These are phyloP conservation scores for Tiphia femorata DNA, from an alignment of 2,888 invertebrate genomes.

Conservation along the genomic window DNA sequence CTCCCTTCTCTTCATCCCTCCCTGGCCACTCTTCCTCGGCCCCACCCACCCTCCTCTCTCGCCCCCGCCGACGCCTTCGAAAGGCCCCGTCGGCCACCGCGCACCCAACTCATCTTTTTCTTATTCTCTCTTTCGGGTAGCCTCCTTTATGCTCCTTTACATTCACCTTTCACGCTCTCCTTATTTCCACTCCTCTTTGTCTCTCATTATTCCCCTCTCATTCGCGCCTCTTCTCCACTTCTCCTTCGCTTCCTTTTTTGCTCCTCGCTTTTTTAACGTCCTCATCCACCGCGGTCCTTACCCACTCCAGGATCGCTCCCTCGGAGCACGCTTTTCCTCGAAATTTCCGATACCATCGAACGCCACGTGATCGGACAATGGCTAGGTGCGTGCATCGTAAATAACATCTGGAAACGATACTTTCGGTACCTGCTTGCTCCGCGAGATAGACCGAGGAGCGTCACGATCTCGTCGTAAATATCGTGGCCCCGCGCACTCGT, in stretches of 20 bases:
- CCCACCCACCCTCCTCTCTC: conserved; percentile 3
- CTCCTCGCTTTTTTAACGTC: no score
- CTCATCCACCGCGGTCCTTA: no score
- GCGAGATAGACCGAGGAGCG: neutral
- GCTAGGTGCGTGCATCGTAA: no score
- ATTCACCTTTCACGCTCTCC: conserved; percentile 9
- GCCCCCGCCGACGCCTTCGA: no score
- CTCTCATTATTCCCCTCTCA: neutral
- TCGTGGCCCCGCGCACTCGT: neutral
- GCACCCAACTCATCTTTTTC: conserved; percentile 1
- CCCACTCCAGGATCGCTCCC: no score
- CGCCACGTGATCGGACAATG: conserved; percentile 13
- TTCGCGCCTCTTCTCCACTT: neutral
- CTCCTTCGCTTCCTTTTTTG: neutral
- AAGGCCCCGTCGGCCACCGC: no score
- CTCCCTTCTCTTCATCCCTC: conserved; percentile 1
- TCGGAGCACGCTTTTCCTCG: no score
- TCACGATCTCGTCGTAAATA: neutral
- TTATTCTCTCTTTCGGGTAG: conserved; percentile 27
- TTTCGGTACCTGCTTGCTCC: neutral
- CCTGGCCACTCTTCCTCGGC: conserved; percentile 20
- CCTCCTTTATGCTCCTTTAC: conserved; percentile 12
- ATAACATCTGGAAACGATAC: no score
- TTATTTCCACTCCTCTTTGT: neutral
- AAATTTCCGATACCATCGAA: no score